Base-by-base conservation (phyloP, 2,888 invertebrate genomes). In the Apamea anceps region DNA sequence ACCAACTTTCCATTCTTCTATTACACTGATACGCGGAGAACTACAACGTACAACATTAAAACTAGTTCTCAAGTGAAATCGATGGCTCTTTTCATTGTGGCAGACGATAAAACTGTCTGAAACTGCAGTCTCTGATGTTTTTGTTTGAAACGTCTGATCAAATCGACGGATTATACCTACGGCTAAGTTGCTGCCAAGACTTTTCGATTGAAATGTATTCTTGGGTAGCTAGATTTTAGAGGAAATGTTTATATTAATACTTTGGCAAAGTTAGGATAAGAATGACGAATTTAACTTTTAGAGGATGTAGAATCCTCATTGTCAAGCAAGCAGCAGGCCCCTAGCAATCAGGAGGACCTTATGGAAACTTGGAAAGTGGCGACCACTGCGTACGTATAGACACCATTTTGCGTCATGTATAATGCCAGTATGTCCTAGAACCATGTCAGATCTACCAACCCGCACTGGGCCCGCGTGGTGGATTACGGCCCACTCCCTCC, bases 51-150 rank as follows among this genome's bases (percentile, higher is more conserved):
- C 32, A 80, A 75, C 85, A 85, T 87, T 81, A 85, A 78, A 85
- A 87, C 81, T 71, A 68, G 89, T 80, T 80, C 68, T 80, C 76
- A 70, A 81, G 79, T 87, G 70, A 82, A 85, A 87, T 87, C 68
- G 82, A 87, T 83, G 78, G 76, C 74, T 72, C 68, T 57, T 75
- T 81, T 85, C 75, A 81, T 82, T 73, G 87, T 84, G 62, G 66
- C 51, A 78, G 70, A 42, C 79, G 77, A 88, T 87, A 89, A 89
- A 87, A 81, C 79, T 89, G 80, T 82, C 80, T 78, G 37, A 28
- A 87, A 85, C 67, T 72, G 80, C 77, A 79, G 51, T 5, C 65
- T 51, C 21, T 70, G 54, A 73, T 81, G 87, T 84, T 89, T 86
- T 89, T 72, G 77, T 86, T 86, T 76, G 65, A 76, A 74, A 76